Conservation (phyloP, 1,140 invertebrate species). For the Galleria mellonella region DNA sequence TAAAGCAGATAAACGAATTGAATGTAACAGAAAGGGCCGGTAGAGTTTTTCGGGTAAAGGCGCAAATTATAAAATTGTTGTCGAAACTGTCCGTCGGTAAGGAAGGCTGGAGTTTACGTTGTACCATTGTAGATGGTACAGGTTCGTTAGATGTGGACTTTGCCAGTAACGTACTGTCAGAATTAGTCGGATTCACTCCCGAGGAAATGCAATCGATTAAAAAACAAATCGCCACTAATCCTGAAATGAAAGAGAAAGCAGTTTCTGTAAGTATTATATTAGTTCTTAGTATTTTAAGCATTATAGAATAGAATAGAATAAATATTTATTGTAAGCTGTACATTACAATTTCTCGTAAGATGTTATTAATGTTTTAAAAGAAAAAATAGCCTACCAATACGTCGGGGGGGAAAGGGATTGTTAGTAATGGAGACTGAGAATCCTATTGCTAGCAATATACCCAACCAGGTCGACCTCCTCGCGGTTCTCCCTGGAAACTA, state of each 20-base stretch:
- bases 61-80: slow-evolving; percentile 51
- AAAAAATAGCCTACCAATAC: too few species aligned
- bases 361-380: too few species aligned
- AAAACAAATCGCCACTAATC: slow-evolving; percentile 37
- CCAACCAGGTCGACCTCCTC: too few species aligned
- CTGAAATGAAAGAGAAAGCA: slow-evolving; percentile 42
- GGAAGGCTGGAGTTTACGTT: slow-evolving; percentile 51
- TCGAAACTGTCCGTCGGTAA: slow-evolving; percentile 50
- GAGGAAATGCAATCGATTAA: slow-evolving; percentile 50
- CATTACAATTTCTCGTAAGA: too few species aligned
- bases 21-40: slow-evolving; percentile 25
- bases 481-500: too few species aligned
- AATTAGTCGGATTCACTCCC: slow-evolving; percentile 50
- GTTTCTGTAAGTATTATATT: slow-evolving; percentile 30
- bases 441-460: too few species aligned
- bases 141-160: slow-evolving; percentile 54
- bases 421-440: too few species aligned
- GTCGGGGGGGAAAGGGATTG: too few species aligned
- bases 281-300: too few species aligned
- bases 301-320: too few species aligned
- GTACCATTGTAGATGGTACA: slow-evolving; percentile 57
- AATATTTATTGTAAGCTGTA: too few species aligned
- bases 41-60: slow-evolving; percentile 54
- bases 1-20: slow-evolving; percentile 60
- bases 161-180: slow-evolving; percentile 47